A percentile compares a stretch with the other conserved stretches of the same genome.
These are phyloP conservation scores for Busseola fusca DNA, from an alignment of 2,888 invertebrate species.

Conservation along the genomic window DNA sequence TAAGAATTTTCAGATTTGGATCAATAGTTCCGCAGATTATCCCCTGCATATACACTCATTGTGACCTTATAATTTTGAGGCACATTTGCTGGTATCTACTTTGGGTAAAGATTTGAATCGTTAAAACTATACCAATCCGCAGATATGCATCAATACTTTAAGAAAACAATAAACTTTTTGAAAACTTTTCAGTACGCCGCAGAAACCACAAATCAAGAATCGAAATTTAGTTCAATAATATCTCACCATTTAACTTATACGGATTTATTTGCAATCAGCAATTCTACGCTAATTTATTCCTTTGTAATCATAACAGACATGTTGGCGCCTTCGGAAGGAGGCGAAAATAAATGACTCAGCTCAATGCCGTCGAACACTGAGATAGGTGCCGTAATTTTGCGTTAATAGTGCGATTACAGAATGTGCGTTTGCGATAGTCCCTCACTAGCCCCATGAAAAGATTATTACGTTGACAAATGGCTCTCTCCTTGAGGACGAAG, in stretches of 20 bases:
- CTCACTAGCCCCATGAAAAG: slow-evolving; percentile 73
- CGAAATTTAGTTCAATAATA: slow-evolving; percentile 17
- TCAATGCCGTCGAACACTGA: slow-evolving; percentile 47
- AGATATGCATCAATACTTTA: background rate
- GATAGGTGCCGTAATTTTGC: slow-evolving; percentile 62
- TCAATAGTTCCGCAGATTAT: no score
- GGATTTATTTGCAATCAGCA: slow-evolving; percentile 31
- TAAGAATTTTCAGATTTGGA: no score
- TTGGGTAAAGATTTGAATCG: no score
- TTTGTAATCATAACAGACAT: slow-evolving; percentile 51
- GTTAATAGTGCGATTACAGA: slow-evolving; percentile 71
- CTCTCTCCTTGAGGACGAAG: slow-evolving; percentile 69
- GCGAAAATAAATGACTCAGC: slow-evolving; percentile 53
- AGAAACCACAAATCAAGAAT: background rate
- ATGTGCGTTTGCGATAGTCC: slow-evolving; percentile 70
- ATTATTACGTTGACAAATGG: slow-evolving; percentile 84
- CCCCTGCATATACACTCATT: no score
- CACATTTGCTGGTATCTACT: background rate
- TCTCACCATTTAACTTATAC: slow-evolving; percentile 20
- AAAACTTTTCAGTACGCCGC: background rate
- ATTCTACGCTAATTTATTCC: slow-evolving; percentile 44
- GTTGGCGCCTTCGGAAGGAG: slow-evolving; percentile 42
- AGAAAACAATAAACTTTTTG: background rate
- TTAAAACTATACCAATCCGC: background rate
- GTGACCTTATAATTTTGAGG: no score